Base-by-base conservation (phyloP, 2,113 vertebrate species). In the Crotalus horridus region DNA sequence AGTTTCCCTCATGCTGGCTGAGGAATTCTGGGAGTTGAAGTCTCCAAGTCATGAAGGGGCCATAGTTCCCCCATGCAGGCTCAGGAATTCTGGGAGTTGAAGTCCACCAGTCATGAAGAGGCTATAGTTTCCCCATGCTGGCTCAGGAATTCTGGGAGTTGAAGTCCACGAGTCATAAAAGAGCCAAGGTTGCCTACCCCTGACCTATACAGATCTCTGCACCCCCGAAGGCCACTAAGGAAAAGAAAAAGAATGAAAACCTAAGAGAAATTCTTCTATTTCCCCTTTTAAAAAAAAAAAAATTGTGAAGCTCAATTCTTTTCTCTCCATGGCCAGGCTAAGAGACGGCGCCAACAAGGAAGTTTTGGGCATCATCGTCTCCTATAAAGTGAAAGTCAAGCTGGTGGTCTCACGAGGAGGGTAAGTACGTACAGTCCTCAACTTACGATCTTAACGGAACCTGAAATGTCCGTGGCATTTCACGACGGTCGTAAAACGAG, bases 321-420 rank as follows among this genome's bases (percentile, higher is more conserved):
- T 53, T 43, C 6, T 26, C n/a, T 23, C 51, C 33, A 46, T 48
- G 29, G 59, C 26, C 97, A 99, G 99, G 96, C 96, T 99, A 91
- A 97, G 98, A 94, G 99, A 99, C 9, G 99, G 98, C 23, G 98
- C 99, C 96, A 99, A 98, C 94, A 98, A 98, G 92, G 99, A 99
- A 96, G 98, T 99, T 95, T 95, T 99, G 88, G 99, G 99, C 39
- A 99, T 99, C 88, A 99, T 99, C 0, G 99, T 99, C 26, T 99
- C 99, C 4, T 99, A 99, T 97, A 99, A 99, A 95, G 99, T 99
- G 94, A 99, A 99, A 95, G 99, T 99, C 96, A 99, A 99, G 98
- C 98, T 99, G 98, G 98, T 99, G 39, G 99, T 99, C 64, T 99
- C 99, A 0, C 97, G 99, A 94, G 99, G 99, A 91, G 99, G 99